Evolutionary conservation across 2,113 vertebrate genomes (phyloP).

Genomic region (Phrynosoma blainvillii): DNA sequence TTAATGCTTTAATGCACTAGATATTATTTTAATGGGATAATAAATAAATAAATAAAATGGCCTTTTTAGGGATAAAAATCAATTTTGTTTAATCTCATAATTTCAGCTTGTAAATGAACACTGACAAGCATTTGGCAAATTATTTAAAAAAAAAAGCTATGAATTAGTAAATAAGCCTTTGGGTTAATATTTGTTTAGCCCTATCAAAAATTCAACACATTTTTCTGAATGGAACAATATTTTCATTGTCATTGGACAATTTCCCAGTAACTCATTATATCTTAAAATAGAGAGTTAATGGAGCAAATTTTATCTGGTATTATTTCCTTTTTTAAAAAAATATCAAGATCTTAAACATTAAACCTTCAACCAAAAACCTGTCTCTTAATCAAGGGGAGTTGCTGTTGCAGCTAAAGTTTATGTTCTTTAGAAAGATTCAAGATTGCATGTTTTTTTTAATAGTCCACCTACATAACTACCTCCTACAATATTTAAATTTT

Average conservation of each 20-base stretch:
- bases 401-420: constrained; percentile 71
- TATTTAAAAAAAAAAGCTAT: neutral
- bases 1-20: too few relatives aligned
- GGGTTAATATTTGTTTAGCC: constrained; percentile 39
- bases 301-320: constrained; percentile 72
- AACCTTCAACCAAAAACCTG: constrained; percentile 74
- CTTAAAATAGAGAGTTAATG: constrained; percentile 70
- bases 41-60: too few relatives aligned
- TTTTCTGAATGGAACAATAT: constrained; percentile 71
- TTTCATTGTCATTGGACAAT: constrained; percentile 59
- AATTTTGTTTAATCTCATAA: neutral
- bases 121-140: neutral
- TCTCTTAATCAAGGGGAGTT: constrained; percentile 74
- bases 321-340: constrained; percentile 61
- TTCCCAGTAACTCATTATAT: constrained; percentile 66
- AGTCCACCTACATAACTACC: constrained; percentile 72
- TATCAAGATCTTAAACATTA: constrained; percentile 74
- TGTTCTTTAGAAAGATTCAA: constrained; percentile 76
- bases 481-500: constrained; percentile 73
- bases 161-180: neutral
- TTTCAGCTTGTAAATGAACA: constrained; percentile 4
- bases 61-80: neutral
- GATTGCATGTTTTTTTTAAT: constrained; percentile 72
- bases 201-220: constrained; percentile 38
- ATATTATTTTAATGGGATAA: too few relatives aligned